These are phyloP conservation scores for Paracyclopina nana DNA, from an alignment of 1,140 invertebrate genomes.

Conservation along the genomic window DNA sequence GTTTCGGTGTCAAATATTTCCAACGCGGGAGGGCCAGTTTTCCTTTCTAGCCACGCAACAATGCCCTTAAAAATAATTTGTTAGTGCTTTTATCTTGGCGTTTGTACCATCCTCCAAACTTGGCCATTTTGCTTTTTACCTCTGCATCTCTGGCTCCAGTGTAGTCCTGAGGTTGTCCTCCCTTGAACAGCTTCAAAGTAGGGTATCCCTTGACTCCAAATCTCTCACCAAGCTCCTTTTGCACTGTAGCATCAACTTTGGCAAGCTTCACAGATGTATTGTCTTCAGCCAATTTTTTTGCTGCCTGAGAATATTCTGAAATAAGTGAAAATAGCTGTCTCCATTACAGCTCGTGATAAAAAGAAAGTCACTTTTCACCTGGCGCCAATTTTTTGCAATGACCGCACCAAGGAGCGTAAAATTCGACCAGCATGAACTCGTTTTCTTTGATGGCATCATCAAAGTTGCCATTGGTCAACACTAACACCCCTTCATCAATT, in stretches of 20 bases:
- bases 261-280: conserved; percentile 65
- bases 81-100: neutral
- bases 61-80: conserved; percentile 48
- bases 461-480: conserved; percentile 70
- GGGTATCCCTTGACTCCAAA: conserved; percentile 80
- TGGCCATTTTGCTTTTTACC: neutral
- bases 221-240: conserved; percentile 70
- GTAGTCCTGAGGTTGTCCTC: conserved; percentile 60
- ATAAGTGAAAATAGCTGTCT: conserved; percentile 34
- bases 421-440: conserved; percentile 75
- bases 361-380: neutral
- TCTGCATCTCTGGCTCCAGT: conserved; percentile 58
- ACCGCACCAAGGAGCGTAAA: conserved; percentile 84
- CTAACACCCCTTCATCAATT: conserved; percentile 67
- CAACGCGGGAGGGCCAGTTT: conserved; percentile 70
- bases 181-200: conserved; percentile 91
- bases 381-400: conserved; percentile 49
- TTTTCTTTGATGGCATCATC: conserved; percentile 48
- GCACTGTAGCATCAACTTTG: conserved; percentile 91
- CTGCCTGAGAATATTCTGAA: conserved; percentile 90
- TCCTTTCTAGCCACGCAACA: conserved; percentile 82
- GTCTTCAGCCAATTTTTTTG: conserved; percentile 50
- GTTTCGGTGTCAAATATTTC: conserved; percentile 54
- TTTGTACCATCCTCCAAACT: neutral
- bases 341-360: neutral